Conservation (phyloP, 2,797 vertebrate species). For the Oreochromis mossambicus region DNA sequence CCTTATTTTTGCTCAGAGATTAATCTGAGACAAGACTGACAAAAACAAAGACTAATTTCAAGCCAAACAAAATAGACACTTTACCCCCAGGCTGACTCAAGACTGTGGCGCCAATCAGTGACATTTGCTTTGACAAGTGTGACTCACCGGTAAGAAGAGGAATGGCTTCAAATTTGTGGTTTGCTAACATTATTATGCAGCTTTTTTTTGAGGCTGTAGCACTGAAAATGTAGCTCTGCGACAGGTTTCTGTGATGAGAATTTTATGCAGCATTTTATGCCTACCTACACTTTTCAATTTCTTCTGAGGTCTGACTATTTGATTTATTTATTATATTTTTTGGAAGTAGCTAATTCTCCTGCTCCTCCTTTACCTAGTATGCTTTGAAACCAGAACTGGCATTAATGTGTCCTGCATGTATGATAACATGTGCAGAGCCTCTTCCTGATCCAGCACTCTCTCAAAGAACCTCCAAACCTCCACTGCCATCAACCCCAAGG, state of each 20-base stretch:
- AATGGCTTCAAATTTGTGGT: neutral
- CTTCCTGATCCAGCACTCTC: neutral
- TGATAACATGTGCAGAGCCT: constrained; percentile 1
- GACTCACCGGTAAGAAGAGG: neutral
- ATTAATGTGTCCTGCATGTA: neutral
- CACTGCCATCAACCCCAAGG: neutral
- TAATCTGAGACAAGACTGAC: neutral
- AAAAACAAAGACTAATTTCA: neutral
- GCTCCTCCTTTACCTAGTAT: neutral
- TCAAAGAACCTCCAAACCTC: neutral
- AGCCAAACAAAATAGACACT: neutral
- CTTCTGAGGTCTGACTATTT: neutral
- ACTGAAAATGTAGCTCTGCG: neutral
- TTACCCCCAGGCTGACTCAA: neutral
- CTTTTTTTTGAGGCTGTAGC: neutral
- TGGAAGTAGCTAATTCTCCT: neutral
- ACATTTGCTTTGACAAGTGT: neutral
- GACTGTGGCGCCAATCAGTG: neutral
- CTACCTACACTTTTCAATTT: neutral
- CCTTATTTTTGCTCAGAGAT: neutral
- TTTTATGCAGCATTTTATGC: neutral
- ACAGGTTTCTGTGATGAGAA: neutral
- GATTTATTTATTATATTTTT: neutral
- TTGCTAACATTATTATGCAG: neutral
- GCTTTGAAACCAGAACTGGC: neutral